Evolutionary conservation across 2,888 invertebrate genomes (phyloP).

Genomic region (Ceratothoa steindachneri): DNA sequence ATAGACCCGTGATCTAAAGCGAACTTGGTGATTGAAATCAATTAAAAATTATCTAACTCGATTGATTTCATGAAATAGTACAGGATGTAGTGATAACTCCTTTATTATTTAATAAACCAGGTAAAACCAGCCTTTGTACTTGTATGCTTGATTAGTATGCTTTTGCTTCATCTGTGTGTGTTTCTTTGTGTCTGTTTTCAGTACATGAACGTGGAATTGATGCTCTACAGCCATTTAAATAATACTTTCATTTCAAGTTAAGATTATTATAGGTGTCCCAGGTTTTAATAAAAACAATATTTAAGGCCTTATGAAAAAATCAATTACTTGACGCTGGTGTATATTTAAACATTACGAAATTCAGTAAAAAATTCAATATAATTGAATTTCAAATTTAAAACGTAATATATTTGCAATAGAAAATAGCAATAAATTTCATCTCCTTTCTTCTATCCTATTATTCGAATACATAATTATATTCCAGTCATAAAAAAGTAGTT

Average conservation of each 20-base stretch:
- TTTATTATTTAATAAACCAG: too few relatives aligned
- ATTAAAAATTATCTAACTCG: too few relatives aligned
- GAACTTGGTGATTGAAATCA: too few relatives aligned
- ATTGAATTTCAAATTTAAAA: background rate
- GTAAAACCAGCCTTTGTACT: too few relatives aligned
- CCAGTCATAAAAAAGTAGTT: background rate
- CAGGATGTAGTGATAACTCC: too few relatives aligned
- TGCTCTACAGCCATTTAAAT: background rate
- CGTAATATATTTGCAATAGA: background rate
- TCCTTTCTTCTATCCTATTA: background rate
- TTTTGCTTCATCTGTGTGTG: too few relatives aligned
- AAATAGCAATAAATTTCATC: background rate
- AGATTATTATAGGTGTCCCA: background rate
- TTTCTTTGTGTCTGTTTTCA: too few relatives aligned
- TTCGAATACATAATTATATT: background rate
- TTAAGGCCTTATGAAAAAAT: background rate
- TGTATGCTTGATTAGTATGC: too few relatives aligned
- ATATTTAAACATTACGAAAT: background rate
- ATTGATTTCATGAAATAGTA: too few relatives aligned
- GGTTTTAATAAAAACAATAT: background rate
- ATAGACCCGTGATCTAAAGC: too few relatives aligned
- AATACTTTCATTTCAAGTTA: background rate
- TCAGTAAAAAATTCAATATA: background rate
- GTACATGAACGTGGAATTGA: too few relatives aligned
- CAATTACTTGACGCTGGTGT: background rate